Evolutionary conservation across 1,140 invertebrate species (phyloP), one percentile per base, ranked within the genome.

Genomic region (Argopecten irradians): DNA sequence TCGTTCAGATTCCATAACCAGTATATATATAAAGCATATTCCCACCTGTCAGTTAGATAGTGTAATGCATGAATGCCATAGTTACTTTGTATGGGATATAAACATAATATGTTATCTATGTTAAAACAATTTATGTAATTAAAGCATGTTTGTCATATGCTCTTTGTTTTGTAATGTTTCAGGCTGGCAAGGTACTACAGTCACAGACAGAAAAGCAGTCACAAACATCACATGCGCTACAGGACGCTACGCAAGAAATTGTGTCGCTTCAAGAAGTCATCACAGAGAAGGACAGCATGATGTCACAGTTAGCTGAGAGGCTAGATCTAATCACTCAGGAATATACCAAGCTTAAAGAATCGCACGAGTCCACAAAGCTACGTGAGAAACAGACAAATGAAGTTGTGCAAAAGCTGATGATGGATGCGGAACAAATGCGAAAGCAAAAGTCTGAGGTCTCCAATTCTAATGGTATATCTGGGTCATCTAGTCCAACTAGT

Each of bases 171-270:
- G 0, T 88, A 34, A 22, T 88, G 43, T 93, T 92, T 55, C 90
- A 94, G 94, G 92, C 93, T 87, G 91, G 92, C 5, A 87, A 92
- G 34, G 85, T 91, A 8, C 84, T 94, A 71, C 86, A 92, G 32
- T 88, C 88, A 36, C 94, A 94, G 86, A 87, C 84, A 22, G 82
- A 87, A 8, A 90, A 92, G 84, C 92, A 93, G 46, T 83, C 84
- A 16, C 39, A 90, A 19, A 92, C 92, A 13, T 89, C 91, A 14
- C 90, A 91, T 28, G 92, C 93, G 14, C 84, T 94, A 14, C 89
- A 89, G n/a, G 89, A 93, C 16, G 93, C 93, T 0, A 93, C 92
- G 86, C 86, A 83, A 33, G 91, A 94, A 83, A 93, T 94, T 14
- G 32, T 91, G 32, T 55, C 83, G 11, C 91, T 94, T 16, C 91